Evolutionary conservation across 1,140 invertebrate genomes (phyloP), one percentile per base, ranked within the genome.

Genomic region (Ladona fulva): DNA sequence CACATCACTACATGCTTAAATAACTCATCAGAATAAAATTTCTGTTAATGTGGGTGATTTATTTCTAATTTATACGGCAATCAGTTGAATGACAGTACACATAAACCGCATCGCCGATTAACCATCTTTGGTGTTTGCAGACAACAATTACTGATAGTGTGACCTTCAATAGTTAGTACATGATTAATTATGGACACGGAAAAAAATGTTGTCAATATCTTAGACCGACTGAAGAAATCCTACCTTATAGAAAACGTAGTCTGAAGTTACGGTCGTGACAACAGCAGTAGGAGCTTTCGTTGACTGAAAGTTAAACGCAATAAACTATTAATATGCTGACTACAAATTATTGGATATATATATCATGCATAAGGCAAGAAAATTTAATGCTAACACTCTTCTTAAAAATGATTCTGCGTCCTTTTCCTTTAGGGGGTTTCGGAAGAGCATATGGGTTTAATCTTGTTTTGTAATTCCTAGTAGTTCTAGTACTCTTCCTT

Each of bases 191-290:
- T 5, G 1, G 29, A 37, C 8, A 5, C 52, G 0, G 22, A 24
- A 66, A 52, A 10, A 75, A 24, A 66, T 78, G 42, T n/a, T 66
- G 24, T 77, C 24, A 75, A 42, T 59, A 77, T 66, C 24, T 37
- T n/a, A n/a, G n/a, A n/a, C n/a, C n/a, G n/a, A n/a, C n/a, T 37
- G 29, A 37, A 37, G 1, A 37, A 37, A 25, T 82, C 81, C 82
- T 84, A 92, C 92, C 86, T 95, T 93, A 85, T 93, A 92, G 86
- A 94, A 96, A 11, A 96, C 87, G 82, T 89, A 92, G 78, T 94
- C 90, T 80, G 91, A 92, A 8, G 93, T 94, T 1, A 94, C 89
- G 5, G 94, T 90, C 74, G 93, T 94, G 0, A 94, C 90, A 42
- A 94, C 92, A 24, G 94, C 88, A 7, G 89, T 88, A 19, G 94